Percentiles rank a stretch among this genome's conserved stretches.
Evolutionary conservation across 2,113 vertebrate species (phyloP).

Genomic region (Leucosticte australis): DNA sequence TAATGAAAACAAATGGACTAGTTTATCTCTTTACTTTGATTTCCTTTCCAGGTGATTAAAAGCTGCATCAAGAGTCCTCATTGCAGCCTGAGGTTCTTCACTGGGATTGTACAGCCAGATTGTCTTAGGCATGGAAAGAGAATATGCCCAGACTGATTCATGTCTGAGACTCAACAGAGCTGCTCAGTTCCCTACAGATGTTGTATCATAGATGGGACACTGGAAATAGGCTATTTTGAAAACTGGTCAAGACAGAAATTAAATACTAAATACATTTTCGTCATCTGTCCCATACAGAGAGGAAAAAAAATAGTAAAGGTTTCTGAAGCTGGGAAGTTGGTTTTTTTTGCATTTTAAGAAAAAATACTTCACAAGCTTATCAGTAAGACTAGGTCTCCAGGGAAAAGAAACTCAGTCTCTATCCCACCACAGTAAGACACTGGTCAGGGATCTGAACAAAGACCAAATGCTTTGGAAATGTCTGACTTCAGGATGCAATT

Average conservation of each 20-base stretch:
- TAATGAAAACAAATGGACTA: slow-evolving; percentile 56
- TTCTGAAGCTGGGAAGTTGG: background rate
- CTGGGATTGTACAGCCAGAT: background rate
- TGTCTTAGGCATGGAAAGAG: background rate
- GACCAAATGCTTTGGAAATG: background rate
- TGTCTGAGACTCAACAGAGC: background rate
- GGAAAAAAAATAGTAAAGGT: accelerated
- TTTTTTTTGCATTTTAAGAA: background rate
- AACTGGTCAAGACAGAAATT: background rate
- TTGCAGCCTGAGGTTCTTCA: background rate
- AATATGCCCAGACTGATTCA: background rate
- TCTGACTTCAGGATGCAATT: background rate
- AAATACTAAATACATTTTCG: background rate
- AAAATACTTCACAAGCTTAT: background rate
- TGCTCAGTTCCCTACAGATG: background rate
- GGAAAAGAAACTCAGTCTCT: background rate
- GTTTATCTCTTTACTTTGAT: slow-evolving; percentile 46
- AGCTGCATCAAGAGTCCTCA: background rate
- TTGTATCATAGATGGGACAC: background rate
- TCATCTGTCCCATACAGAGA: background rate
- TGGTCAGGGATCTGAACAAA: background rate
- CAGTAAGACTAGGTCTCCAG: background rate
- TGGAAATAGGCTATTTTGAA: background rate
- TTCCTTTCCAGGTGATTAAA: slow-evolving; percentile 47
- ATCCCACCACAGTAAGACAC: background rate